These are phyloP conservation scores for Brachionus plicatilis DNA, from an alignment of 1,140 invertebrate genomes.

Conservation along the genomic window DNA sequence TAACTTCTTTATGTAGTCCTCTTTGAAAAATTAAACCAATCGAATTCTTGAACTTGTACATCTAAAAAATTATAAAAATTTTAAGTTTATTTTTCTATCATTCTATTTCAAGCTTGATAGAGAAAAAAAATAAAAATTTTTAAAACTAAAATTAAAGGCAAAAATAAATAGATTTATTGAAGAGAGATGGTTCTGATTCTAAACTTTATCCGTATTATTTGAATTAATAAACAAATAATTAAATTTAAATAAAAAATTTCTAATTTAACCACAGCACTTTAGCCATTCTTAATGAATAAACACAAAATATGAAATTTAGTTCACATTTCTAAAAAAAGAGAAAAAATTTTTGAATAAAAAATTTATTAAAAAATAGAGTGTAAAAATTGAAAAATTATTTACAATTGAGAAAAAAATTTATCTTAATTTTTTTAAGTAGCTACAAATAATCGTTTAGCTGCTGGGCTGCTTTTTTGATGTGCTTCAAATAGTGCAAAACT, in stretches of 20 bases:
- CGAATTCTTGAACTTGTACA: background rate
- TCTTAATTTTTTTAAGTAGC: background rate
- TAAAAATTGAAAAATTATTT: background rate
- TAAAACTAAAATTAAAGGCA: background rate
- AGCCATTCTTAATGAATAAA: background rate
- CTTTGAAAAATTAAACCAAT: background rate
- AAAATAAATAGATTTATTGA: too few relatives aligned
- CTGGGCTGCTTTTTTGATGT: background rate
- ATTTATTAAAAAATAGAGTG: background rate
- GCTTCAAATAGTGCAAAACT: background rate
- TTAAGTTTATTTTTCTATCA: background rate
- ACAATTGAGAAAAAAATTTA: background rate
- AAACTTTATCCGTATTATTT: too few relatives aligned
- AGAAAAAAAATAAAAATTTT: background rate
- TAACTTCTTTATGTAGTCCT: background rate
- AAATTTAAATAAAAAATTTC: background rate
- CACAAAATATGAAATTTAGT: constrained; percentile 19
- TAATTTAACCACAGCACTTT: too few relatives aligned
- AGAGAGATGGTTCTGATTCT: too few relatives aligned
- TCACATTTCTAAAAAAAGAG: background rate
- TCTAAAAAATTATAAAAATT: background rate
- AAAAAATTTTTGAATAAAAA: background rate
- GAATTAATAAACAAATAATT: too few relatives aligned
- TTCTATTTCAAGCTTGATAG: background rate
- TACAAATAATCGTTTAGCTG: background rate